Base-by-base conservation (phyloP, 2,113 vertebrate genomes). In the Thunnus maccoyii region DNA sequence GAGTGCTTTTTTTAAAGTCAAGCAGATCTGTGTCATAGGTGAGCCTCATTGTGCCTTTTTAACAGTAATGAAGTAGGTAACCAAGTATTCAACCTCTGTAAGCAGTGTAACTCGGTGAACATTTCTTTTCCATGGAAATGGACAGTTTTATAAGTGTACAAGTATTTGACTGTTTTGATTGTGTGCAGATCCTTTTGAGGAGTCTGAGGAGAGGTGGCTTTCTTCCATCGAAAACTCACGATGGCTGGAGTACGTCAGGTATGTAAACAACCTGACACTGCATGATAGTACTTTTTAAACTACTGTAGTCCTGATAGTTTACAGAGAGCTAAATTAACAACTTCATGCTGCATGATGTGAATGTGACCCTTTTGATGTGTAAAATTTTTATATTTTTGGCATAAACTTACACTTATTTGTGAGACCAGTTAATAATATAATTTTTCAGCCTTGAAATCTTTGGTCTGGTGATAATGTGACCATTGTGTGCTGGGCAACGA, bases 241-340 rank as follows among this genome's bases (percentile, higher is more conserved):
- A 63, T 99, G 98, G 98, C 91, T 99, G 50, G 98, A 99, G 78
- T 96, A 96, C 10, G 87, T 99, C 76, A 97, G 98, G 98, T 99
- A 93, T 76, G 82, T 81, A 65, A 60, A 72, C 70, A 74, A 71
- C 30, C 58, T 68, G 50, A 46, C 58, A 47, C 27, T 10, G 30
- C 32, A 51, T 8, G 22, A n/a, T 10, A 11, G 25, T 41, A 41
- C n/a, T 30, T 16, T 36, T 3, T 72, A 15, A 46, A 18, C 20
- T 58, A 25, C 47, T 15, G 20, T 9, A 57, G 57, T 55, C 30
- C 3, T 64, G 16, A n/a, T 52, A 18, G 60, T 71, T 52, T 60
- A 36, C 52, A 3, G 58, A 77, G 3, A 55, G 3, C 4, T 16
- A n/a, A 72, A 47, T 18, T 60, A 54, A 7, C 58, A 67, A 57